Evolutionary conservation across 2,113 vertebrate species (phyloP), one percentile per base, ranked within the genome.

Genomic region (Grus americana): DNA sequence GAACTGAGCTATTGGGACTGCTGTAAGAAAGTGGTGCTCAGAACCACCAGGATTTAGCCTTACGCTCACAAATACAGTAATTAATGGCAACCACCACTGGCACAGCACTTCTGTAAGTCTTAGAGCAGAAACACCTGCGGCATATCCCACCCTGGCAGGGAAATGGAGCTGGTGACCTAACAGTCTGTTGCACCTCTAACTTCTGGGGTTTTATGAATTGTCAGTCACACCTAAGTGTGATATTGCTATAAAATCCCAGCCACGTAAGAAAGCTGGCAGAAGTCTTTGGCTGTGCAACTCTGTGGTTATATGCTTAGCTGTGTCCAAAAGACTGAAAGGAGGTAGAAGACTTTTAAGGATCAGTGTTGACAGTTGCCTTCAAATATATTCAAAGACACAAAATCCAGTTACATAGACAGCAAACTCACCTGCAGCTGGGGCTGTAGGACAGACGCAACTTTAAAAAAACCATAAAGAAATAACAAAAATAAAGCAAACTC

Each of bases 101-200:
- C 32, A 72, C 34, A 72, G 68, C 49, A 11, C 38, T 61, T 7
- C 30, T 34, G 13, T 15, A 10, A 52, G 54, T 13, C 44, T 68
- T 22, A 46, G 36, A 70, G 73, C 81, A 87, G 65, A 12, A 78
- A 76, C 86, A 95, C 86, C 93, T 85, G 91, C 0, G 1, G 3
- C 30, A 40, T 30, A 34, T 78, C 93, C 93, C 95, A 88, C 50
- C 88, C 88, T 79, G 79, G 94, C 80, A 91, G 86, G 79, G 70
- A 79, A 89, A 58, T 14, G 62, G 88, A 82, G 26, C 36, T 57
- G 62, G 84, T 97, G 96, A 82, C 84, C 92, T 65, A 18, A 85
- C 3, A 72, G 79, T 9, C 91, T 81, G 81, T 91, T 26, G 84
- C 95, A 93, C 32, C 89, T 76, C 81, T 62, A 10, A 55, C 61